Conservation (phyloP, 2,888 invertebrate species). For the Ariolimax columbianus region DNA sequence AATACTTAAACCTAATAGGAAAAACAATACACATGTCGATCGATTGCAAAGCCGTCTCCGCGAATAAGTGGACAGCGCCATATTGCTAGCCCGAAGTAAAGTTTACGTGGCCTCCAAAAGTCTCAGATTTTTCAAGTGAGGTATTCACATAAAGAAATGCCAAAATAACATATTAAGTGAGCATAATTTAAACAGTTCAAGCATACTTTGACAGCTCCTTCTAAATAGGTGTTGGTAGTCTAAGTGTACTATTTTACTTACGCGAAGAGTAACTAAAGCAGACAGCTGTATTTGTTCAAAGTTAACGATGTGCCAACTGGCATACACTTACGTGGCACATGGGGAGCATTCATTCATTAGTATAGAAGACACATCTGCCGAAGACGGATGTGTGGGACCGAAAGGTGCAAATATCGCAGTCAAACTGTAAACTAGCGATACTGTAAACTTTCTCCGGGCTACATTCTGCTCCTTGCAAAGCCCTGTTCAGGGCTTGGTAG, state of each 20-base stretch:
- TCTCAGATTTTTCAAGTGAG: neutral
- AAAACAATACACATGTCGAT: neutral
- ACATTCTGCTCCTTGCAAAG: no score
- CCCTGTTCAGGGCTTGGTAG: no score
- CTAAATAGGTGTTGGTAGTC: neutral
- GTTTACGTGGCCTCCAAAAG: slow-evolving; percentile 25
- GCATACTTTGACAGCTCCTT: neutral
- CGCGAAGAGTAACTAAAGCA: neutral
- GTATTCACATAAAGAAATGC: neutral
- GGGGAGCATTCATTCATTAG: neutral
- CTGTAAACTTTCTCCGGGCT: no score
- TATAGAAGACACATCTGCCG: no score
- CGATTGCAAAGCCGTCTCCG: neutral
- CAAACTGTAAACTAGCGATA: no score
- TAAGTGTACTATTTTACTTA: no score
- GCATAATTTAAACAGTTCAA: neutral
- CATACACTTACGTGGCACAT: slow-evolving; percentile 6
- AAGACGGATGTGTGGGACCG: no score
- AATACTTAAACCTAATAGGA: slow-evolving; percentile 11
- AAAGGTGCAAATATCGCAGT: no score
- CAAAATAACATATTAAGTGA: neutral
- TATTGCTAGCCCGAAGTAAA: slow-evolving; percentile 29
- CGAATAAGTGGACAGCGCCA: slow-evolving; percentile 31
- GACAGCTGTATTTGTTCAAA: neutral
- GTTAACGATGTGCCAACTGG: slow-evolving; percentile 8